phyloP scores from a whole-genome alignment of 2,797 vertebrate species.

The Lacerta viridis region DNA sequence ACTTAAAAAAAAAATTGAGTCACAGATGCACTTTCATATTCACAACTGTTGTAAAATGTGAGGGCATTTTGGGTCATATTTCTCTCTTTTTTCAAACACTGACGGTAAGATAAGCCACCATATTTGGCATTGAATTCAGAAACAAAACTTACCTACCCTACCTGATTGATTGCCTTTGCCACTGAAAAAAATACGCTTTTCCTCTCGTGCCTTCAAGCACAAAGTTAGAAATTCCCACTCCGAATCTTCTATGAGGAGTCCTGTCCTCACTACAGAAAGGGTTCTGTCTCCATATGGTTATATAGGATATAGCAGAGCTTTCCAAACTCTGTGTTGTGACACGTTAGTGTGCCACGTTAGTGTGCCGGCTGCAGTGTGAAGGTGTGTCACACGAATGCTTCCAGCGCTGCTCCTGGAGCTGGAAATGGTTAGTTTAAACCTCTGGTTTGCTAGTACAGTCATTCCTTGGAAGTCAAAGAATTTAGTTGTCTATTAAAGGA shows the following conservation, averaged over 20 bases:
- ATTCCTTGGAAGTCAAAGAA: not conserved
- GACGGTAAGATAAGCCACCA: not conserved
- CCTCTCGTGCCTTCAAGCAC: not conserved
- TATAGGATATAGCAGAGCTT: too few relatives aligned
- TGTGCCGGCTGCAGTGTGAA: too few relatives aligned
- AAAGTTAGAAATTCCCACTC: not conserved
- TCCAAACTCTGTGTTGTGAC: too few relatives aligned
- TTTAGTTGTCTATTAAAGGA: slow-evolving; percentile 28
- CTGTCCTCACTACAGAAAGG: too few relatives aligned
- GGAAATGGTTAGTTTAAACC: too few relatives aligned
- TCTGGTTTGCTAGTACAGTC: too few relatives aligned
- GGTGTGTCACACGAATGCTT: too few relatives aligned
- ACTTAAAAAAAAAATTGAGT: not conserved
- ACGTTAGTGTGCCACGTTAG: too few relatives aligned
- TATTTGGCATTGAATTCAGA: not conserved
- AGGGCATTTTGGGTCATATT: not conserved
- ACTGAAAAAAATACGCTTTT: not conserved
- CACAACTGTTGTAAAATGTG: not conserved
- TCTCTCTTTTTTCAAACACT: slow-evolving; percentile 8
- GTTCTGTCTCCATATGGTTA: not conserved
- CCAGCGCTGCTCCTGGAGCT: too few relatives aligned
- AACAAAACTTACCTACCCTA: not conserved
- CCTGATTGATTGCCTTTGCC: not conserved
- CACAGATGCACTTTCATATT: not conserved
- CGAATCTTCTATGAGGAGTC: not conserved